A percentile compares a stretch with the other conserved stretches of the same genome.
Conservation (phyloP, 2,113 vertebrate species). For the Ascaphus truei region DNA sequence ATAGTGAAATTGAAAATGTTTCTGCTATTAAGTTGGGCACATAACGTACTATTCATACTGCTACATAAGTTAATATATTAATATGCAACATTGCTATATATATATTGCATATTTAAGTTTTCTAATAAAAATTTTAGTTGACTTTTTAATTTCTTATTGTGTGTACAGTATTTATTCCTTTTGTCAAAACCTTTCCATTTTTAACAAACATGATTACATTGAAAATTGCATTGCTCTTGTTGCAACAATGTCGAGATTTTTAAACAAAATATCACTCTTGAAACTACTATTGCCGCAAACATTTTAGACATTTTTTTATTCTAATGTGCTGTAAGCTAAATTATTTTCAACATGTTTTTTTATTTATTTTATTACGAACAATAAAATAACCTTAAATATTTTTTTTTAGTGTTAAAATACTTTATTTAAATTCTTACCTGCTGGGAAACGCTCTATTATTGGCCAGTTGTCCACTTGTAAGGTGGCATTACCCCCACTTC, state of each 20-base stretch:
- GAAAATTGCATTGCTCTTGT: neutral
- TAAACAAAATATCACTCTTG: neutral
- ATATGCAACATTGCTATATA: too few species aligned
- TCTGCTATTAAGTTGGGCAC: too few species aligned
- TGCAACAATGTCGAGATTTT: neutral
- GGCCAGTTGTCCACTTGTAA: constrained; percentile 98
- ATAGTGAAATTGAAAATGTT: too few species aligned
- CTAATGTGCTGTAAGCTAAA: neutral
- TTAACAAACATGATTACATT: neutral
- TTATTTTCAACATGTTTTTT: neutral
- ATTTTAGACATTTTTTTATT: too few species aligned
- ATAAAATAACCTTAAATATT: neutral
- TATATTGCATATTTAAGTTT: too few species aligned
- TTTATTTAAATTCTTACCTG: constrained; percentile 76
- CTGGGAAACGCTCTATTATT: constrained; percentile 94
- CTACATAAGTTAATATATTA: too few species aligned
- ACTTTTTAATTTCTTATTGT: too few species aligned
- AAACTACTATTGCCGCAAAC: neutral
- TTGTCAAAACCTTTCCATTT: constrained; percentile 35
- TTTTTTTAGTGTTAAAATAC: neutral
- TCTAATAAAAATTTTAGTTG: too few species aligned
- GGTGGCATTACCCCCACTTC: constrained; percentile 97
- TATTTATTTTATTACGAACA: neutral
- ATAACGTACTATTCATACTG: too few species aligned
- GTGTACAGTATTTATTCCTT: too few species aligned